Evolutionary conservation across 2,113 vertebrate genomes (phyloP).

Genomic region (Alethe castanea): DNA sequence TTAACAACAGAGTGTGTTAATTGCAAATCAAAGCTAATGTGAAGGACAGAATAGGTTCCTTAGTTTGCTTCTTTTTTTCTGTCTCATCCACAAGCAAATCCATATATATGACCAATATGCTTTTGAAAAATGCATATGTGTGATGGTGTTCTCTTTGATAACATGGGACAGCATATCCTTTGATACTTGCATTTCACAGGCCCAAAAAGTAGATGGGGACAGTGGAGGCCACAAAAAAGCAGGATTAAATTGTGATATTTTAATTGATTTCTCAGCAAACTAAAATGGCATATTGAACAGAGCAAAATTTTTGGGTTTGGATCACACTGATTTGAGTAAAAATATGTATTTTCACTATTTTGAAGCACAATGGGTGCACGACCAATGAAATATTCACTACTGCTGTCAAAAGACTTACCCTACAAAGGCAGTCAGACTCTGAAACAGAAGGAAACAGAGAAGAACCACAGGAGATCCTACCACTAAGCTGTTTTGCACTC

Average conservation of each 20-base stretch:
- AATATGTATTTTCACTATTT: not conserved
- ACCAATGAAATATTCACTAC: not conserved
- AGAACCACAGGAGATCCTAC: not conserved
- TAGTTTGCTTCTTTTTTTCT: not conserved
- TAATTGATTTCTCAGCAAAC: not conserved
- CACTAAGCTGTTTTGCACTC: not conserved
- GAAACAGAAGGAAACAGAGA: not conserved
- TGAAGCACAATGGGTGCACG: accelerated
- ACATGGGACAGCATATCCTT: not conserved
- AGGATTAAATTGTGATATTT: not conserved
- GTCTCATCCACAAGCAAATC: not conserved
- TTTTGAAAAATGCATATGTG: not conserved
- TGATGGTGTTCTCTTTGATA: not conserved
- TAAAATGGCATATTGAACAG: not conserved
- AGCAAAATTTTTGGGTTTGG: not conserved
- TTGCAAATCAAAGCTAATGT: not conserved
- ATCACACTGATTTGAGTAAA: not conserved
- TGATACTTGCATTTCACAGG: not conserved
- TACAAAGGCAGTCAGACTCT: not conserved
- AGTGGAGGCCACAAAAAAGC: not conserved
- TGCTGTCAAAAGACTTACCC: not conserved
- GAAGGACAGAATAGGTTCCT: not conserved
- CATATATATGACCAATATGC: not conserved
- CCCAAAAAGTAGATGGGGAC: not conserved
- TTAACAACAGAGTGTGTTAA: not conserved